Conservation (phyloP, 2,888 invertebrate species). For the Brenthis hecate region DNA sequence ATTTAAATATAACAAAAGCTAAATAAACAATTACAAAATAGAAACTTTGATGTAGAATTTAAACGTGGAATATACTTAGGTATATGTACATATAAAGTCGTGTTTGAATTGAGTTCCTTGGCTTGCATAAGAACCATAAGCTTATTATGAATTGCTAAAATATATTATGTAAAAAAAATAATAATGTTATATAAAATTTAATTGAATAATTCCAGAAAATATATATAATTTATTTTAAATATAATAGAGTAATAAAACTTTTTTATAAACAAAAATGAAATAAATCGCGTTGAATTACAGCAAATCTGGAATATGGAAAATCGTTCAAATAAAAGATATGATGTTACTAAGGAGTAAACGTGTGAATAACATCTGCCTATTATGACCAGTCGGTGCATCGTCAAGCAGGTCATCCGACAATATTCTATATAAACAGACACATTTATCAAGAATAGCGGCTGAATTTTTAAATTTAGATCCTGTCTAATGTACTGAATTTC, state of each 20-base stretch:
- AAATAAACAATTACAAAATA: no score
- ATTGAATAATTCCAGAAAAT: no score
- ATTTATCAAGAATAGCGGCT: slow-evolving; percentile 60
- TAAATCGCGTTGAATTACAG: slow-evolving; percentile 8
- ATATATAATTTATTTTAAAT: no score
- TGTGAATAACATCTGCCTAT: slow-evolving; percentile 70
- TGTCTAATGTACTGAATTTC: slow-evolving; percentile 48
- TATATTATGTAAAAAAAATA: no score
- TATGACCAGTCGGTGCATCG: slow-evolving; percentile 69
- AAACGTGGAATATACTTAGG: no score
- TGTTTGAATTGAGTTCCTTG: no score
- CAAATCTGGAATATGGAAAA: slow-evolving; percentile 35
- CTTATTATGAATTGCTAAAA: no score
- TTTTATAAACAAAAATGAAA: neutral
- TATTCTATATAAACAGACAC: slow-evolving; percentile 61
- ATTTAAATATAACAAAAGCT: no score
- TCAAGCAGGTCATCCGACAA: slow-evolving; percentile 69
- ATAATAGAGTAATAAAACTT: neutral
- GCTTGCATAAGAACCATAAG: no score
- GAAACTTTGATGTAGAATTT: no score
- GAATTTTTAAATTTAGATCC: slow-evolving; percentile 53
- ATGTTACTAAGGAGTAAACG: slow-evolving; percentile 57
- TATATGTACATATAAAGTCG: no score
- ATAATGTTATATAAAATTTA: no score
- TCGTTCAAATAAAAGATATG: slow-evolving; percentile 36